Evolutionary conservation across 2,888 invertebrate genomes (phyloP), one percentile per base, ranked within the genome.

Genomic region (Zygothrica quintamaculata): DNA sequence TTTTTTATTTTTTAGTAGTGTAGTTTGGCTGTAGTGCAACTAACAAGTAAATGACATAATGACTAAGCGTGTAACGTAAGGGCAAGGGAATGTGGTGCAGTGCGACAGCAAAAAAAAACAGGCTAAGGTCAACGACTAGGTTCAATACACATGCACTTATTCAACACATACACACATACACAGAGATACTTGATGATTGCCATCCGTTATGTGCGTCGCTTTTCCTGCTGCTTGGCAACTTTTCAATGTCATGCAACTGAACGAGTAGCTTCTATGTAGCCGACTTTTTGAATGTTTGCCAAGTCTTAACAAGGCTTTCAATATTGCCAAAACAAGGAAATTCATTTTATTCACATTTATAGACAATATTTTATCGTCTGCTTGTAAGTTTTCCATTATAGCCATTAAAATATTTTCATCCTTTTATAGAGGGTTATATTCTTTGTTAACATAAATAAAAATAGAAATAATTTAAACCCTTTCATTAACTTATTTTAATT

Each of bases 41-140:
- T 74, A 62, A 72, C 61, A 75, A 75, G 68, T 62, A 76, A 73
- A 79, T 69, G 72, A 64, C 65, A 67, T 72, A 75, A 77, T 74
- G 57, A 56, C 66, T 43, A 78, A 85, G 62, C 61, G 75, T 56
- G 64, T 56, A 42, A 39, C 61, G 52, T 51, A 50, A 43, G 43
- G 59, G 48, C 48, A 18, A 34, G 22, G n/a, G 25, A 33, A 29
- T 44, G 43, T 11, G 29, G 12, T n/a, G 18, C 33, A 12, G 3
- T 12, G 25, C 4, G 13, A 43, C 7, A 33, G 31, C 44, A 25
- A 26, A 87, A 25, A 26, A 87, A 82, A 71, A 59, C 69, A 74
- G 82, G 82, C 82, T 82, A 82, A 82, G 82, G 82, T 87, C 87
- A 84, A 65, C 65, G 47, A 50, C 78, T 71, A 81, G 69, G 87